Evolutionary conservation across 2,113 vertebrate genomes (phyloP), one percentile per base, ranked within the genome.

Genomic region (Nicator chloris): DNA sequence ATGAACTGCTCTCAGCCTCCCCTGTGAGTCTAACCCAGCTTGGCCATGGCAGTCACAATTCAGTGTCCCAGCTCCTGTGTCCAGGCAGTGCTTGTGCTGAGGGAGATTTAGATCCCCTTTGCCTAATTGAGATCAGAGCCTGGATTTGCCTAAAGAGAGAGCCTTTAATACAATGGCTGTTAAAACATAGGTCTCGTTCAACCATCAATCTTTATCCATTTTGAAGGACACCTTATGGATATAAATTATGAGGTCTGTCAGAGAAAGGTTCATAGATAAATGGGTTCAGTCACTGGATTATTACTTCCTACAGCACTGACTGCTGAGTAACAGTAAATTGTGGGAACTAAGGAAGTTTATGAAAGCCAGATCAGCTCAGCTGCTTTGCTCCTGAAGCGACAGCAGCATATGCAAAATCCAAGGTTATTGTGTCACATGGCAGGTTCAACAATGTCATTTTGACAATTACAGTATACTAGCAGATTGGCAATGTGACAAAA

Each of bases 201-300:
- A 18, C 33, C 66, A 94, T 97, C 94, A 89, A 9, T 92, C 90
- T 90, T 91, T 45, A 85, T 83, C 82, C 60, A 9, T 75, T 92
- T 76, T 96, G 96, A 97, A 96, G 94, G 97, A 97, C 94, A 88
- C 39, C 64, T 94, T 47, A 94, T 30, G 71, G 93, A 65, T 95
- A 95, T 96, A 96, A 97, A 96, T 97, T 90, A 95, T 88, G 86
- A 96, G 76, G n/a, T 86, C 65, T 96, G 85, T 89, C 96, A 95
- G 27, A 73, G 57, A 82, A 96, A 95, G 91, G 91, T 91, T 88
- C 70, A 15, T 22, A 97, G 83, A 97, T 92, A 84, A 91, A 96
- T 95, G 94, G 45, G 35, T 88, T 95, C 91, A 87, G 83, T 90
- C 93, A 87, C 69, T 4, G 6, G 68, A 86, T 90, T 96, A 76